Conservation (phyloP, 1,140 invertebrate genomes). For the Formica exsecta region DNA sequence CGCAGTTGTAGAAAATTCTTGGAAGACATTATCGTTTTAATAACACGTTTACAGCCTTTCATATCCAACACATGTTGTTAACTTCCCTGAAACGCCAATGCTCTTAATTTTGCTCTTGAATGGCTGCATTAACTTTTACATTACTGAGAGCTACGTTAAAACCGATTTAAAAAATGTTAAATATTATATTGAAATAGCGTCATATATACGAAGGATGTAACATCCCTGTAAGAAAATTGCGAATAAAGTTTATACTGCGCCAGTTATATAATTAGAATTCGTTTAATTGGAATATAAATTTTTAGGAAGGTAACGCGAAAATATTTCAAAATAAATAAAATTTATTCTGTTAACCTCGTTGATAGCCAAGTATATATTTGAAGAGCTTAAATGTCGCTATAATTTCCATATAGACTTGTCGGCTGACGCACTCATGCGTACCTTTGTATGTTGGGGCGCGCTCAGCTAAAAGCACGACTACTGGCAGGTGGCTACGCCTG, state of each 20-base stretch:
- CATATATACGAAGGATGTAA: neutral
- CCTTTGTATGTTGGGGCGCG: slow-evolving; percentile 7
- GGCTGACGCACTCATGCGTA: slow-evolving; percentile 16
- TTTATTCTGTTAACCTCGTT: neutral
- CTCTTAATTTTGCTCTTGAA: neutral
- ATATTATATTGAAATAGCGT: slow-evolving; percentile 23
- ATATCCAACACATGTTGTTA: slow-evolving; percentile 36
- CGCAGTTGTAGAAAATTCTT: slow-evolving; percentile 35
- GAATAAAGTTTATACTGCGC: neutral
- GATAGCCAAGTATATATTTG: neutral
- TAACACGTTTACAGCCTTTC: slow-evolving; percentile 33
- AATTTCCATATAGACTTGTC: neutral
- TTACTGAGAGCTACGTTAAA: neutral
- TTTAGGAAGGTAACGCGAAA: neutral
- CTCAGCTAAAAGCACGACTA: slow-evolving; percentile 59
- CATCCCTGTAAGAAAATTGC: neutral
- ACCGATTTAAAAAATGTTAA: slow-evolving; percentile 15
- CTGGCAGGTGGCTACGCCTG: slow-evolving; percentile 59
- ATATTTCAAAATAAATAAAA: neutral
- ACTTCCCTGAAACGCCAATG: slow-evolving; percentile 26
- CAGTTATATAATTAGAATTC: slow-evolving; percentile 2
- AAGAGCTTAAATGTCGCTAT: neutral
- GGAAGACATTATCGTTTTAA: slow-evolving; percentile 52
- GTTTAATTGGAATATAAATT: slow-evolving; percentile 7
- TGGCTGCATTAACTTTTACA: neutral